Percentiles rank a stretch among this genome's conserved stretches.
Evolutionary conservation across 2,113 vertebrate genomes (phyloP).

Genomic region (Ochotona curzoniae): DNA sequence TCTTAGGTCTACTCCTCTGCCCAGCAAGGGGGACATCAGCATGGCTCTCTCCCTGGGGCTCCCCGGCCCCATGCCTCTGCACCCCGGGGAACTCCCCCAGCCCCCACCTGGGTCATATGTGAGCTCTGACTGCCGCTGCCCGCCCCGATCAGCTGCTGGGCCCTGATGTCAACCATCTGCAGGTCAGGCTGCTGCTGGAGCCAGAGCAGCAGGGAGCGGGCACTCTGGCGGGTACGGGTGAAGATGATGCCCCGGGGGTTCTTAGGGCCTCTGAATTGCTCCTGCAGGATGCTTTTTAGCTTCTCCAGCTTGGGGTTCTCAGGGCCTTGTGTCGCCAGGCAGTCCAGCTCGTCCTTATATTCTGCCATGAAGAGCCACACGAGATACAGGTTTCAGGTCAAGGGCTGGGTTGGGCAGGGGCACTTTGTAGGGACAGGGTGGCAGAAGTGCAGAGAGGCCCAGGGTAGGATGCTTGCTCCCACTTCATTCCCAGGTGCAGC

Average conservation of each 20-base stretch:
- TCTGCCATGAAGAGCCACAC: conserved; percentile 79
- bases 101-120: conserved; percentile 93
- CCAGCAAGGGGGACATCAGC: not conserved
- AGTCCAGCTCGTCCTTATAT: conserved; percentile 81
- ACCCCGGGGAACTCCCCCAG: not conserved
- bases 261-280: conserved; percentile 83
- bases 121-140: conserved; percentile 86
- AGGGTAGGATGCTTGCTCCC: not conserved
- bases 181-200: conserved; percentile 83
- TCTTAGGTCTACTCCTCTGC: not conserved
- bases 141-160: conserved; percentile 87
- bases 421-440: not conserved
- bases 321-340: conserved; percentile 53
- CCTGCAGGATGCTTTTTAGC: conserved; percentile 87
- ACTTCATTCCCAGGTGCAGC: not conserved
- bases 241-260: conserved; percentile 91
- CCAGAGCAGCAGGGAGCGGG: conserved; percentile 90
- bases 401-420: not conserved
- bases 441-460: not conserved
- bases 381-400: not conserved
- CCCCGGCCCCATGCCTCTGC: not conserved
- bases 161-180: conserved; percentile 79
- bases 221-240: conserved; percentile 90
- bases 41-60: not conserved
- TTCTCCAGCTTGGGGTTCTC: conserved; percentile 92